Base-by-base conservation (phyloP, 2,888 invertebrate species). In the Fabriciana adippe region DNA sequence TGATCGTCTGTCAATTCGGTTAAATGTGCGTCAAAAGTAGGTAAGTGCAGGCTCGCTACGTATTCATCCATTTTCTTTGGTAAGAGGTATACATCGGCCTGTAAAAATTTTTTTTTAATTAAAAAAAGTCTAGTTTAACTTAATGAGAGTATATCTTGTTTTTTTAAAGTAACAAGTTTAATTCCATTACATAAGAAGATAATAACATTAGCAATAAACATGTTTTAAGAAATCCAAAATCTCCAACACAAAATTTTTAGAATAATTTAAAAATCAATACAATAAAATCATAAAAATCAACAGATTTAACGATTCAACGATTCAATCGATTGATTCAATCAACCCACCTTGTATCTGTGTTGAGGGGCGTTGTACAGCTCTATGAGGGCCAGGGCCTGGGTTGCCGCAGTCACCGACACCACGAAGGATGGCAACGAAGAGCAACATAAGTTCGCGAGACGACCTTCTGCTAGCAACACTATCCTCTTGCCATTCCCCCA, bases 21-120 rank as follows among this genome's bases (percentile, higher is more conserved):
- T 77, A 99, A 94, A 83, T 99, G 99, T 21, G 99, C 99, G 93
- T 99, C 99, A 87, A 99, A 99, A 18, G 98, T 97, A 11, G 99
- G 98, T 81, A 99, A 94, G 92, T 99, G 99, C 55, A 99, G 94
- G 74, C 98, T 98, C 15, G 99, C 99, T 26, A 99, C 99, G 88
- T 99, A 99, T 82, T 99, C 99, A 92, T 99, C 98, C 99, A 99
- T 99, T 93, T 99, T 99, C 93, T 99, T 99, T 63, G 99, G 99
- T 79, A 99, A 93, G 74, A 99, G 94, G 90, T 99, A 99, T 18
- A 99, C 99, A 87, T 99, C 99, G 73, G 98, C 95, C 92, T 93
- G 86, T 0, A 64, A 71, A 18, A 15, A 47, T 15, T 26, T 26
- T 26, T 21, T 26, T 26, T 26, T 26, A 26, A 26, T 26, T 26